Evolutionary conservation across 2,113 vertebrate species (phyloP), one percentile per base, ranked within the genome.

Genomic region (Lasiurus borealis): DNA sequence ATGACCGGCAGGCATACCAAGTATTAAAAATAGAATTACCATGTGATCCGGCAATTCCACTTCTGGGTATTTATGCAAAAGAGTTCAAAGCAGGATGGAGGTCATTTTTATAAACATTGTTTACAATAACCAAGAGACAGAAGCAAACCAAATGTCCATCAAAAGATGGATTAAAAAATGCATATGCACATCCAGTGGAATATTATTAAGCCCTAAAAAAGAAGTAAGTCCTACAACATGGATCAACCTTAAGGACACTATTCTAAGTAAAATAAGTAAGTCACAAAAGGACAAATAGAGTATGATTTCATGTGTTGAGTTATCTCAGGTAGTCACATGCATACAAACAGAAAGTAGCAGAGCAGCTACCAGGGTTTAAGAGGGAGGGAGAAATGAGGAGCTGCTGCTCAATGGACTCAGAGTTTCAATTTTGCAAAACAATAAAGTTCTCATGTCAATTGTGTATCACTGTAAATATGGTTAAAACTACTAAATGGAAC

Each of bases 11-110:
- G 78, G 15, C 25, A 66, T 40, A 94, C 40, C 52, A 72, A 76
- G 76, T 83, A 62, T 25, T 36, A 66, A 77, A 91, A 88, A 84
- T 23, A 57, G 18, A 88, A 83, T 76, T 89, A 25, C 14, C 52
- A 66, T 40, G 62, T 69, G 31, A 88, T 75, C n/a, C 54, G 78
- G 23, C 5, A 48, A 78, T 72, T 31, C 15, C 19, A 84, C 29
- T 85, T 93, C 16, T 81, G 36, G 46, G 36, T 73, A 85, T 81
- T 48, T 31, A 73, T 40, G 25, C 62, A 88, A 88, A 83, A 77
- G 31, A 64, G 54, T 11, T 72, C 25, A 66, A 87, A 87, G 66
- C 16, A 44, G n/a, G 48, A 91, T 69, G 44, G 13, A 89, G 85
- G 72, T 73, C 13, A 66, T 57, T 72, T 95, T 2, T 19, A 91